Percentiles rank a stretch among this genome's conserved stretches.
Conservation (phyloP, 2,113 vertebrate genomes). For the Limnothrissa miodon region DNA sequence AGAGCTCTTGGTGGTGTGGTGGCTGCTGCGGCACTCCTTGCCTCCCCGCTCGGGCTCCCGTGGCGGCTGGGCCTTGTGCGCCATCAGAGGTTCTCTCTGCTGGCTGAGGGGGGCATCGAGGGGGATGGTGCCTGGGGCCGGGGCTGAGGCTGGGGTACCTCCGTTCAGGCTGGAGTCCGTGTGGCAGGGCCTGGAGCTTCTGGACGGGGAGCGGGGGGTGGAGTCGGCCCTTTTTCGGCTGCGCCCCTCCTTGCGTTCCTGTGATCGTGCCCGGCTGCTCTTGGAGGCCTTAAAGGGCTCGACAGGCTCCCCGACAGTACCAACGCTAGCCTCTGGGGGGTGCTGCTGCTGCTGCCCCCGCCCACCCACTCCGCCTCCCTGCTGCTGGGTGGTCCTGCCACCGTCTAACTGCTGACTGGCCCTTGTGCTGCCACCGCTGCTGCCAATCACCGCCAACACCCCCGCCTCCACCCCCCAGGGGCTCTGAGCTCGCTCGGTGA, state of each 20-base stretch:
- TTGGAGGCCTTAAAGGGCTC: constrained; percentile 68
- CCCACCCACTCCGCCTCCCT: constrained; percentile 65
- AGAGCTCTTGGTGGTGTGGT: constrained; percentile 67
- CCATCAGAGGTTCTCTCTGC: constrained; percentile 68
- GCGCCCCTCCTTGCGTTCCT: constrained; percentile 70
- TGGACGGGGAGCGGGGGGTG: constrained; percentile 57
- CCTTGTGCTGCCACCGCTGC: constrained; percentile 67
- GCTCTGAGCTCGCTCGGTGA: constrained; percentile 79
- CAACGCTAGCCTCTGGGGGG: neutral
- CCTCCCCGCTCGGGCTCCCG: constrained; percentile 61
- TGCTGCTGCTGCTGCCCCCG: constrained; percentile 59
- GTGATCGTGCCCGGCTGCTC: constrained; percentile 75
- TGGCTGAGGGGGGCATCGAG: constrained; percentile 53
- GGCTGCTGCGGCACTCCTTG: constrained; percentile 68
- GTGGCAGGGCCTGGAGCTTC: constrained; percentile 60
- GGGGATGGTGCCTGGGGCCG: constrained; percentile 45
- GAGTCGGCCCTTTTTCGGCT: constrained; percentile 64
- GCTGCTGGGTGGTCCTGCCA: constrained; percentile 80
- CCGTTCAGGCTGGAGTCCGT: constrained; percentile 63
- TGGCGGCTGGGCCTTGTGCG: constrained; percentile 70
- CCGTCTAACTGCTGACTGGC: constrained; percentile 62
- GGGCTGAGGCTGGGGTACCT: constrained; percentile 57
- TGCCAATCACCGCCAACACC: constrained; percentile 56
- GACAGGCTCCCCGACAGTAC: constrained; percentile 55
- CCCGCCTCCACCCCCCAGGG: constrained; percentile 78